phyloP scores from a whole-genome alignment of 2,888 invertebrate species.

The Plutella xylostella region DNA sequence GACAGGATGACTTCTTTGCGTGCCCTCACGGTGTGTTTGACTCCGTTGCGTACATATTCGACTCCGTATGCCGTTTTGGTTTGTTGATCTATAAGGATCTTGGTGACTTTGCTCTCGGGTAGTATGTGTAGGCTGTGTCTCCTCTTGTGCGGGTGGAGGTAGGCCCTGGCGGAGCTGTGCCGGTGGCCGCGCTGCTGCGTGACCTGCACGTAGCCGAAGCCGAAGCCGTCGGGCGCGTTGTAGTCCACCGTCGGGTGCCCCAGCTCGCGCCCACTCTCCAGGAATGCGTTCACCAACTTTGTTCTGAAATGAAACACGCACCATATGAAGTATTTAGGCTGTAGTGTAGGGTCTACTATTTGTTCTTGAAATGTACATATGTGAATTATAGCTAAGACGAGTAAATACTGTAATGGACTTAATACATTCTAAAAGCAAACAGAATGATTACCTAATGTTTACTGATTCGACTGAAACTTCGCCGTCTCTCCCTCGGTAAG shows the following conservation, averaged over 20 bases:
- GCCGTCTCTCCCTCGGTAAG: conserved; percentile 72
- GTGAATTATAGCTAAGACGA: no score
- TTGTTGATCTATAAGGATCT: conserved; percentile 72
- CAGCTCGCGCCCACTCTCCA: conserved; percentile 72
- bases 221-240: conserved; percentile 72
- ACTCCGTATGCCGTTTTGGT: conserved; percentile 77
- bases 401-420: no score
- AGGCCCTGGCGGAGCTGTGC: conserved; percentile 75
- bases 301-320: no score
- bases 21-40: conserved; percentile 62
- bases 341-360: no score
- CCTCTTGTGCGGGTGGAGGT: conserved; percentile 68
- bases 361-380: no score
- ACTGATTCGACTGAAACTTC: conserved; percentile 72
- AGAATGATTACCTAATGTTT: conserved; percentile 46
- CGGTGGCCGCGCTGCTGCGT: conserved; percentile 71
- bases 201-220: conserved; percentile 75
- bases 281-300: conserved; percentile 55
- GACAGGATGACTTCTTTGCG: conserved; percentile 86
- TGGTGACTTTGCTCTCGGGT: conserved; percentile 72
- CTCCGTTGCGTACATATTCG: conserved; percentile 68
- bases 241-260: conserved; percentile 78
- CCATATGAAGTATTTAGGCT: no score
- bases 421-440: not conserved
- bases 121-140: conserved; percentile 77